Percentiles rank a stretch among this genome's conserved stretches.
Conservation (phyloP, 2,888 invertebrate species). For the Scotopteryx bipunctaria region DNA sequence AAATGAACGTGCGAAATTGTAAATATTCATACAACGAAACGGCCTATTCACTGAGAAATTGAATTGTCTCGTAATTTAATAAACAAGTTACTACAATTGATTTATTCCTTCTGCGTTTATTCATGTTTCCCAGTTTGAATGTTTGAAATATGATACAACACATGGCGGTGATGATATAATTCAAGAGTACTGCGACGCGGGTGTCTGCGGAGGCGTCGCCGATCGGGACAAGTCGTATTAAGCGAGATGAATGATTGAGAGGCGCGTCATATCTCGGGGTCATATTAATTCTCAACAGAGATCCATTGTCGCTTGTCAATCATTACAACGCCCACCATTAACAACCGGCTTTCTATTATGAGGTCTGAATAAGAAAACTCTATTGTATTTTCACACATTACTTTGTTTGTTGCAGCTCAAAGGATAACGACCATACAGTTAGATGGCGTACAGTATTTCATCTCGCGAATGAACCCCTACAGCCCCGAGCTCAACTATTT, state of each 20-base stretch:
- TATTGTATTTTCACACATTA: slow-evolving; percentile 20
- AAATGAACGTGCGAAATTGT: slow-evolving; percentile 43
- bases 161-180: slow-evolving; percentile 22
- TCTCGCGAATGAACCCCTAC: slow-evolving; percentile 94
- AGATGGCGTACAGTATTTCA: slow-evolving; percentile 93
- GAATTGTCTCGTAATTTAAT: slow-evolving; percentile 25
- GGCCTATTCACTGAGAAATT: slow-evolving; percentile 29
- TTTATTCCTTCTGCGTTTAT: slow-evolving; percentile 11
- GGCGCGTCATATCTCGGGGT: slow-evolving; percentile 48
- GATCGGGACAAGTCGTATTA: slow-evolving; percentile 44
- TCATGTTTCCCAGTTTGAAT: slow-evolving; percentile 17
- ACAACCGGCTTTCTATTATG: slow-evolving; percentile 17
- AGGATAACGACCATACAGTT: slow-evolving; percentile 93
- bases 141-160: slow-evolving; percentile 22
- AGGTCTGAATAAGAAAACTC: slow-evolving; percentile 3
- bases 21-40: slow-evolving; percentile 45
- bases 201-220: slow-evolving; percentile 47
- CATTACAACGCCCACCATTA: slow-evolving; percentile 22
- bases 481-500: slow-evolving; percentile 94
- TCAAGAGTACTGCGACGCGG: slow-evolving; percentile 27
- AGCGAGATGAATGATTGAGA: slow-evolving; percentile 51
- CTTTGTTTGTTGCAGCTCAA: slow-evolving; percentile 86
- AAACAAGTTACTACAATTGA: slow-evolving; percentile 18
- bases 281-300: slow-evolving; percentile 55
- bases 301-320: slow-evolving; percentile 50